Conservation (phyloP, 2,113 vertebrate genomes). For the Indri indri region DNA sequence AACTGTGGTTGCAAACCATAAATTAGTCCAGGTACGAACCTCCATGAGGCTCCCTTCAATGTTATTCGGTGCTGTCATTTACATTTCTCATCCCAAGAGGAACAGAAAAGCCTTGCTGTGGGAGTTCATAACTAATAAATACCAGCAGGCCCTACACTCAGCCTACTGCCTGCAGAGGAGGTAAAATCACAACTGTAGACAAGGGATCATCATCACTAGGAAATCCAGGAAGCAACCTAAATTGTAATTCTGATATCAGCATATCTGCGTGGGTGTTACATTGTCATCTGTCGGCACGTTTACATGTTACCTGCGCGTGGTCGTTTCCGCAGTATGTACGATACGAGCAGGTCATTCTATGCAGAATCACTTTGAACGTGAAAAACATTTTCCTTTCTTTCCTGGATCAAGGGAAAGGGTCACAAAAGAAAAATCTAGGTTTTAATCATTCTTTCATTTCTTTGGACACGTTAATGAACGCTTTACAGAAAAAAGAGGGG, state of each 20-base stretch:
- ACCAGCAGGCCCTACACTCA: not conserved
- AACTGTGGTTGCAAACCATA: not conserved
- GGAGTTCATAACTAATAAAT: not conserved
- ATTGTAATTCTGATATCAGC: not conserved
- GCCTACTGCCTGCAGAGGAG: not conserved
- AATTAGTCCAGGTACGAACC: not conserved
- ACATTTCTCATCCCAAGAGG: not conserved
- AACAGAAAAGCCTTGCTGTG: not conserved
- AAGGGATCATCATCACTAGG: not conserved
- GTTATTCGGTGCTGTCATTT: not conserved
- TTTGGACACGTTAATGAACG: not conserved
- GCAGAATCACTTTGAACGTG: not conserved
- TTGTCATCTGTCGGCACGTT: not conserved
- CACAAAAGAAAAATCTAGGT: not conserved
- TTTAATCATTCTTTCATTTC: conserved; percentile 31
- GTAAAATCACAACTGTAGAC: not conserved
- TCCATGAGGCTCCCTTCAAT: not conserved
- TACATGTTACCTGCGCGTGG: not conserved
- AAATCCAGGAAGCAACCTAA: conserved; percentile 2
- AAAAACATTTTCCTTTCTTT: conserved; percentile 21
- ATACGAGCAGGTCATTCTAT: not conserved
- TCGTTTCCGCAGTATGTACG: not conserved
- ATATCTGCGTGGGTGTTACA: not conserved
- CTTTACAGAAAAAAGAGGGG: not conserved
- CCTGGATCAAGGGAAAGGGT: conserved; percentile 7